Base-by-base conservation (phyloP, 2,797 vertebrate genomes). In the Clarias platycephalus region DNA sequence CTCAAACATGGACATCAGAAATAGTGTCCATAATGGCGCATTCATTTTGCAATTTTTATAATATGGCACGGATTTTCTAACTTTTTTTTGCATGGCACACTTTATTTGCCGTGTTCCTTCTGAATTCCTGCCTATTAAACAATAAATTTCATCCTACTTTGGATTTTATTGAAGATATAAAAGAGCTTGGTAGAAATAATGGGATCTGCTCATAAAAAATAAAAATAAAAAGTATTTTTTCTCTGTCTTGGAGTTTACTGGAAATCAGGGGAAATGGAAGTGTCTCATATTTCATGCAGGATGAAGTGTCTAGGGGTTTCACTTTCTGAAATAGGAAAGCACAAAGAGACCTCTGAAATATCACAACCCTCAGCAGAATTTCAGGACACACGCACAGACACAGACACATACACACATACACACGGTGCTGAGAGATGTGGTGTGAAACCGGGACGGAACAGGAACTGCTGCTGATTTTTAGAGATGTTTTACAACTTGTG, bases 261-360 rank as follows among this genome's bases (percentile, higher is more conserved):
- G 57, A 82, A 82, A 44, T 62, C 28, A n/a, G 34, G 31, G 4
- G 57, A 77, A 67, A 77, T 76, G 49, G 82, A 77, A 12, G 16
- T 28, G 22, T 64, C 20, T 83, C 58, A 24, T 66, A 63, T 83
- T 83, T 70, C n/a, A 66, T 64, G 28, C 37, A 72, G 75, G 66
- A 66, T 58, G 28, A 3, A 72, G 40, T 15, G 68, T 20, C 31
- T 75, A 22, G 64, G 76, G 44, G 44, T 40, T 64, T 80, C 37
- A 64, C 49, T 68, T 83, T 83, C 72, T 15, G 49, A 64, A 28
- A 57, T 12, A 57, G 82, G 77, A 64, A 66, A 37, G 44, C 60
- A 66, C 22, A 53, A 81, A 76, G 57, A 55, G 71, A 22, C 62
- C 44, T 57, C 63, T 67, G 62, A 68, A 83, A 77, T 77, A 77